Evolutionary conservation across 2,888 invertebrate genomes (phyloP).

Genomic region (Synergus gifuensis): DNA sequence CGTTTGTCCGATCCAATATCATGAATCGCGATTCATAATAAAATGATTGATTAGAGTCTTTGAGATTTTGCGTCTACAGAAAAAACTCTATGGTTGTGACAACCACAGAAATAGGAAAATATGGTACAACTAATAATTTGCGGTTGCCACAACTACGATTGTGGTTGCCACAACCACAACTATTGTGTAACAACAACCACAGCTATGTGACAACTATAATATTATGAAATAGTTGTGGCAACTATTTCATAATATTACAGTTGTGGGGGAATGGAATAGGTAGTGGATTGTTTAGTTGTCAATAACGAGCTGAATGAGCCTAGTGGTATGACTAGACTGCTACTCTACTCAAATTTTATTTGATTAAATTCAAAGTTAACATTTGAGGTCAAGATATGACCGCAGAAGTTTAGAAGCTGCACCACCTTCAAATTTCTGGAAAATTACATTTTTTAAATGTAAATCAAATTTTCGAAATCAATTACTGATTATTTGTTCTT

Average conservation of each 20-base stretch:
- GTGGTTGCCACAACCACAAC: neutral
- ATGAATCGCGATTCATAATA: neutral
- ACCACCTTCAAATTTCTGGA: neutral
- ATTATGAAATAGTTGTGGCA: too few species aligned
- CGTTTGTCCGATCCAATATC: neutral
- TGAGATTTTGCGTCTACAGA: neutral
- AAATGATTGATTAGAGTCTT: neutral
- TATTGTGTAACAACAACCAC: too few species aligned
- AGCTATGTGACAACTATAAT: too few species aligned
- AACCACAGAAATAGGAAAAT: neutral
- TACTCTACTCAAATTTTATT: neutral
- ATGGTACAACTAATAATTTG: neutral
- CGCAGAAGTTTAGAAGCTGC: neutral
- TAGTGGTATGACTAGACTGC: neutral
- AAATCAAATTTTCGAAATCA: neutral
- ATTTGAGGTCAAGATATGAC: neutral
- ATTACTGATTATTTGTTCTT: too few species aligned
- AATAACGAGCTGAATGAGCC: slow-evolving; percentile 13
- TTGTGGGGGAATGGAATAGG: neutral
- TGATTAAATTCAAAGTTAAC: slow-evolving; percentile 30
- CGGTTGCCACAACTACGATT: too few species aligned
- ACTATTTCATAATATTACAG: too few species aligned
- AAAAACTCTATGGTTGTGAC: neutral
- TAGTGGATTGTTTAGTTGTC: slow-evolving; percentile 8
- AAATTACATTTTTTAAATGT: neutral